Conservation (phyloP, 2,797 vertebrate genomes). For the Sebastes steindachneri region DNA sequence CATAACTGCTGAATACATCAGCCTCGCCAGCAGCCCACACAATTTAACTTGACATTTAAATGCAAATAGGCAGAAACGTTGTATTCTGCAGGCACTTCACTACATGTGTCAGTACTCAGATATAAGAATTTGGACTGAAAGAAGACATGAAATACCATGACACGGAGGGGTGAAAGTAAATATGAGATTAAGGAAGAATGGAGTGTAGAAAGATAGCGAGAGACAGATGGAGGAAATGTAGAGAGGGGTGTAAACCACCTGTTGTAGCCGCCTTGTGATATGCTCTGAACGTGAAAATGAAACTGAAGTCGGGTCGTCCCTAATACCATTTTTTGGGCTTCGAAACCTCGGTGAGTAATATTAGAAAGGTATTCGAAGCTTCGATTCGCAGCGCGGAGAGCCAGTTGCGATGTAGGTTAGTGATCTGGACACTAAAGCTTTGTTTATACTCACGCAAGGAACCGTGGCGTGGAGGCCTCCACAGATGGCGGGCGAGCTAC, state of each 20-base stretch:
- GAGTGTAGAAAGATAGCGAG: slow-evolving; percentile 3
- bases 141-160: neutral
- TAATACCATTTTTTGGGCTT: neutral
- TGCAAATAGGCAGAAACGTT: slow-evolving; percentile 28
- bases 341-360: too few relatives aligned
- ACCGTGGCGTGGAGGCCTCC: too few relatives aligned
- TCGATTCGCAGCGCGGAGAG: too few relatives aligned
- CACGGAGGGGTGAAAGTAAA: neutral
- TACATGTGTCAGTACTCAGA: neutral
- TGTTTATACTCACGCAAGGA: too few relatives aligned
- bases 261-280: slow-evolving; percentile 4
- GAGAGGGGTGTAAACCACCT: slow-evolving; percentile 16
- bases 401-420: too few relatives aligned
- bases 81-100: neutral
- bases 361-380: too few relatives aligned
- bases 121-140: neutral
- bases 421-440: too few relatives aligned
- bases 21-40: slow-evolving; percentile 37
- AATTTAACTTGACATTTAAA: slow-evolving; percentile 53
- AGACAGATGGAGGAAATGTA: slow-evolving; percentile 8
- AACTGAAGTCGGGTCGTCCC: neutral
- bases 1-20: slow-evolving; percentile 20
- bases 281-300: slow-evolving; percentile 15
- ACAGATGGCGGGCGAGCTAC: too few relatives aligned
- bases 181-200: slow-evolving; percentile 6